Evolutionary conservation across 1,140 invertebrate species (phyloP).

Genomic region (Drosophila baimaii): DNA sequence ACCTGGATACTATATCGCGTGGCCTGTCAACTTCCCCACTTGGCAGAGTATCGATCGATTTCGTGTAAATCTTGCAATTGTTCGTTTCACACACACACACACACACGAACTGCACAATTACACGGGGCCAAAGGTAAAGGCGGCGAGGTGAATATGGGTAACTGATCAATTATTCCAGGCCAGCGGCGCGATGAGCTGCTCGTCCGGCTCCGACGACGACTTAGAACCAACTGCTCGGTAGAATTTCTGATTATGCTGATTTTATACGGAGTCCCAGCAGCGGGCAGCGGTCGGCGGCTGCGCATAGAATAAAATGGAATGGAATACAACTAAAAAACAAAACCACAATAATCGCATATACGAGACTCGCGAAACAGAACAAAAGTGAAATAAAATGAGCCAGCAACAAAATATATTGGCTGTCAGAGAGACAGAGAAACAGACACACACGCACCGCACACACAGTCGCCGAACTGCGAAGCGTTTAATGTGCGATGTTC

Average conservation of each 20-base stretch:
- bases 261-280: constrained; percentile 68
- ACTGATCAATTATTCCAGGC: constrained; percentile 32
- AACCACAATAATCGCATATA: constrained; percentile 49
- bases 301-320: constrained; percentile 76
- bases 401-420: constrained; percentile 49
- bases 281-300: constrained; percentile 42
- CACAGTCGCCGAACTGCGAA: constrained; percentile 28
- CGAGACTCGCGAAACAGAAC: constrained; percentile 75
- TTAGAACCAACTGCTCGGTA: constrained; percentile 79
- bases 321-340: constrained; percentile 63
- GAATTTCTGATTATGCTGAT: constrained; percentile 83
- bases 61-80: constrained; percentile 72
- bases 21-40: constrained; percentile 12
- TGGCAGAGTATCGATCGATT: neutral
- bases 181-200: constrained; percentile 45
- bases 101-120: constrained; percentile 67
- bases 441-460: constrained; percentile 12
- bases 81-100: constrained; percentile 13
- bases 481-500: constrained; percentile 64
- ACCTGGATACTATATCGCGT: neutral
- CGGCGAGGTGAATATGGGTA: neutral
- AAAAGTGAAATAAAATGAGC: constrained; percentile 64
- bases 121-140: constrained; percentile 13
- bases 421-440: constrained; percentile 20
- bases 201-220: constrained; percentile 65